These are phyloP conservation scores for Gymnodraco acuticeps DNA, from an alignment of 2,797 vertebrate species.

Conservation along the genomic window DNA sequence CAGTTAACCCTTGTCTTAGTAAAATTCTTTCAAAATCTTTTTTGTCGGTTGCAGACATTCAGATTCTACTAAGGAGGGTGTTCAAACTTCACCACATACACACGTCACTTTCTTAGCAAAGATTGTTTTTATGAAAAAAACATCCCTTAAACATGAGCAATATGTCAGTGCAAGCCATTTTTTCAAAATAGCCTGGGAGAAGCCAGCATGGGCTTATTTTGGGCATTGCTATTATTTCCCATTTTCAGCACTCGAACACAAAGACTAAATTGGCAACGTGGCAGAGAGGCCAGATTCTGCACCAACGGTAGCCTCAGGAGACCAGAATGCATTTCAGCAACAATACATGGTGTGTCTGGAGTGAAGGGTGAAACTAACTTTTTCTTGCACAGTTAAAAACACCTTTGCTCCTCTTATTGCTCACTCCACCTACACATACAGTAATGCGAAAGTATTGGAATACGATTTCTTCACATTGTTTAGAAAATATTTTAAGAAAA, in stretches of 20 bases:
- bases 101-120: not conserved
- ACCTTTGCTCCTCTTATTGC: constrained; percentile 26
- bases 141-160: not conserved
- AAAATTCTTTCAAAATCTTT: not conserved
- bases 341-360: constrained; percentile 20
- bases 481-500: constrained; percentile 14
- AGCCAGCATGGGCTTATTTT: not conserved
- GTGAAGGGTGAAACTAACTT: constrained; percentile 13
- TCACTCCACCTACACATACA: constrained; percentile 28
- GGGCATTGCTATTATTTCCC: constrained; percentile 13
- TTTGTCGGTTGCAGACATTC: constrained; percentile 8
- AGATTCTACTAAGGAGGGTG: not conserved
- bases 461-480: constrained; percentile 12
- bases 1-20: constrained; percentile 5
- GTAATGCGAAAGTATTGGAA: constrained; percentile 5
- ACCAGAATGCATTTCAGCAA: constrained; percentile 11
- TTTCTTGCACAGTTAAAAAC: constrained; percentile 16
- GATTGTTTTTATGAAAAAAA: not conserved
- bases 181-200: not conserved
- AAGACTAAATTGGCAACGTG: constrained; percentile 8
- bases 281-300: constrained; percentile 20
- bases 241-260: not conserved
- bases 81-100: not conserved
- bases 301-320: constrained; percentile 9
- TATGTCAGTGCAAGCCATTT: not conserved